Evolutionary conservation across 2,797 vertebrate genomes (phyloP), one percentile per base, ranked within the genome.

Genomic region (Atherinosoma microstoma): DNA sequence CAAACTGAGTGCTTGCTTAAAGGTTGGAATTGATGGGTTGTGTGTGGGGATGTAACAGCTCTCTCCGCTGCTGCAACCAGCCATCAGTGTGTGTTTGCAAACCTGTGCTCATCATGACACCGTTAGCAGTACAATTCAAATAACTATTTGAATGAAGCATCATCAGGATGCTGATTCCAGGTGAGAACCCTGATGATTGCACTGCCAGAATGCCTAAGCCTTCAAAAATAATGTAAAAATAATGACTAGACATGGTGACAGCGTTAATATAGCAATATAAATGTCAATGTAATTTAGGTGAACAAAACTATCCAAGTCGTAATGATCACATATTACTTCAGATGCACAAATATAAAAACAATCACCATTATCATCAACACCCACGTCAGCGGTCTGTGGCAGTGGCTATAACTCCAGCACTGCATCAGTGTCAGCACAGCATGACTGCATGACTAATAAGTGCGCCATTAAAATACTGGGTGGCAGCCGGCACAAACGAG

Each of bases 361-460:
- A 75, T 84, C 75, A 75, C 61, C 62, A 68, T 86, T 65, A 82
- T 79, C 68, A 85, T 78, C 78, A 69, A 70, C 68, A 62, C 40
- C 78, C 73, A 76, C 53, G 80, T 83, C 61, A 79, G 67, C 67
- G 83, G 63, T 78, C 78, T 78, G 76, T 71, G 68, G 70, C n/a
- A 1, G 35, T 61, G 64, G 58, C 59, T 68, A 70, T 71, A 83
- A 84, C 73, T 84, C 59, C 58, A 75, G 75, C 68, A 68, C 73
- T 76, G 70, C 78, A 87, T 87, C 77, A 78, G 84, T 75, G 77
- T 77, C 78, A 70, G 72, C 75, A 70, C 34, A 73, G 82, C 66
- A 63, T 79, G 80, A 86, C 80, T 79, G 60, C 68, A 85, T 88
- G 85, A 90, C 80, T 86, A 87, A 88, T 84, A 83, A 79, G 64